Evolutionary conservation across 2,888 invertebrate genomes (phyloP).

Genomic region (Drosophila quinaria): DNA sequence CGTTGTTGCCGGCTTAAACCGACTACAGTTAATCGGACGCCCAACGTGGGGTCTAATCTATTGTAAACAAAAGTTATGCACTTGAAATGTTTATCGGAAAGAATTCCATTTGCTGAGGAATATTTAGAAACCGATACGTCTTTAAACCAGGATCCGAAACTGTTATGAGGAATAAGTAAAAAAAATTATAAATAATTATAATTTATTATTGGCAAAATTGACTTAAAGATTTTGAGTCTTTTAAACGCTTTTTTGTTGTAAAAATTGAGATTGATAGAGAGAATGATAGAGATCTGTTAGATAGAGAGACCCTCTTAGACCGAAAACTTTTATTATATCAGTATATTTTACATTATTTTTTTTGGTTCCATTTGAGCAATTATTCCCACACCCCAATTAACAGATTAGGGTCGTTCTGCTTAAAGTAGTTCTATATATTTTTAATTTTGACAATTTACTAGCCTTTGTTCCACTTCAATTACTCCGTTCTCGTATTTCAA

Average conservation of each 20-base stretch:
- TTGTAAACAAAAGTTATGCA: conserved; percentile 15
- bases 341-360: not conserved
- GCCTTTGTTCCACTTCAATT: conserved; percentile 49
- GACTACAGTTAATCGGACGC: conserved; percentile 10
- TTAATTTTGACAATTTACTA: conserved; percentile 38
- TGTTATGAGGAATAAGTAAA: too few species aligned
- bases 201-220: too few species aligned
- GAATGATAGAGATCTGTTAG: too few species aligned
- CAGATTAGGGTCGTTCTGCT: conserved; percentile 1
- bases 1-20: not conserved
- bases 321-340: not conserved
- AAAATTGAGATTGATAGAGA: too few species aligned
- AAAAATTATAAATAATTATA: not conserved
- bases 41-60: conserved; percentile 11
- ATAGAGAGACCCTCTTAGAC: too few species aligned
- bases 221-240: too few species aligned
- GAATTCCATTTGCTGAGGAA: not conserved
- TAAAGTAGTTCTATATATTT: conserved; percentile 6
- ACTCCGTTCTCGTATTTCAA: conserved; percentile 36
- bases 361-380: conserved; percentile 6
- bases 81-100: not conserved
- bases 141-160: not conserved
- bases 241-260: too few species aligned
- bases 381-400: conserved; percentile 32
- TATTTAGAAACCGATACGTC: not conserved